Conservation (phyloP, 2,797 vertebrate species). For the Poeciliopsis gracilis region DNA sequence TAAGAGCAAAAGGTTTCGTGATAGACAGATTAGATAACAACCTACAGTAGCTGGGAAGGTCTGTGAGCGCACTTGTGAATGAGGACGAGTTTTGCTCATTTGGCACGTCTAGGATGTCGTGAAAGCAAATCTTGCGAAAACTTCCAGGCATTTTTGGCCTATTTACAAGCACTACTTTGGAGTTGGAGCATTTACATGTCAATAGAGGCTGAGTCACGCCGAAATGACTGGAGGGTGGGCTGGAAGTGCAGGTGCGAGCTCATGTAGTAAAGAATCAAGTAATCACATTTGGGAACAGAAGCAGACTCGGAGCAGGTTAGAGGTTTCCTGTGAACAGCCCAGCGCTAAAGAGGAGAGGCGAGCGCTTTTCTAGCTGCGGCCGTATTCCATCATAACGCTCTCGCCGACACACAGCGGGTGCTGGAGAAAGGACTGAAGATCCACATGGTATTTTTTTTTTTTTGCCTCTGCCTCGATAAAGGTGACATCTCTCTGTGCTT, state of each 20-base stretch:
- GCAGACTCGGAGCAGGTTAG: slow-evolving; percentile 33
- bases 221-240: slow-evolving; percentile 44
- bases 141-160: background rate
- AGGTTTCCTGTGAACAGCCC: slow-evolving; percentile 32
- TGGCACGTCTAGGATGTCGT: slow-evolving; percentile 21
- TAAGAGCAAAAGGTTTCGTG: slow-evolving; percentile 36
- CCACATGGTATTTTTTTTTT: slow-evolving; percentile 2
- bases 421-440: slow-evolving; percentile 21
- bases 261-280: slow-evolving; percentile 40
- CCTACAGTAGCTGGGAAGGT: slow-evolving; percentile 10
- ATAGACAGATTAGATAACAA: slow-evolving; percentile 53
- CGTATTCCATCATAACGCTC: slow-evolving; percentile 28
- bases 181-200: slow-evolving; percentile 60
- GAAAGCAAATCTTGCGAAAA: slow-evolving; percentile 38
- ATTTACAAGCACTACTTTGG: slow-evolving; percentile 32
- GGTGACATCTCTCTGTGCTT: slow-evolving; percentile 17
- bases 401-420: slow-evolving; percentile 23
- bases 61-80: background rate
- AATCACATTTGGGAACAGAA: slow-evolving; percentile 48
- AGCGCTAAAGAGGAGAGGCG: slow-evolving; percentile 22
- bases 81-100: slow-evolving; percentile 16
- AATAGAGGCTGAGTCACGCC: slow-evolving; percentile 39
- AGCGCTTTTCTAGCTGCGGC: slow-evolving; percentile 13
- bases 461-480: slow-evolving; percentile 29
- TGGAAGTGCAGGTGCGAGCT: slow-evolving; percentile 42